A percentile compares a stretch with the other conserved stretches of the same genome.
These are phyloP conservation scores for Drosophila ohnishii DNA, from an alignment of 1,140 invertebrate genomes.

Conservation along the genomic window DNA sequence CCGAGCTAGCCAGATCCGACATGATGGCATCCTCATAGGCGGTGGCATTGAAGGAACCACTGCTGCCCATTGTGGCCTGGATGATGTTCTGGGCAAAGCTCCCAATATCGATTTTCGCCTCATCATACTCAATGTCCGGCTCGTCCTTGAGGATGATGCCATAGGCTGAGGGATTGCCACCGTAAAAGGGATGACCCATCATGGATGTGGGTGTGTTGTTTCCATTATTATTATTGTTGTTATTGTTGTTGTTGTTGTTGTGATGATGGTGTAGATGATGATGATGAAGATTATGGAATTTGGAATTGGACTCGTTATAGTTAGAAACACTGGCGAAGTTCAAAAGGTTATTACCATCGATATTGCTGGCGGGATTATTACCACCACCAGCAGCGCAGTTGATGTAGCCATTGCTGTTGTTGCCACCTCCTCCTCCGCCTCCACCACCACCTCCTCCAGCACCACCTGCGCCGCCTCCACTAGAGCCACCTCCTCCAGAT, in stretches of 20 bases:
- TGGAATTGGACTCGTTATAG: conserved; percentile 72
- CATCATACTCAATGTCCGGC: conserved; percentile 89
- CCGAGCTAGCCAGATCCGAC: conserved; percentile 88
- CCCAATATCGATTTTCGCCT: conserved; percentile 87
- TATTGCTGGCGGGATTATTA: conserved; percentile 2
- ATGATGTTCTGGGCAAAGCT: conserved; percentile 81
- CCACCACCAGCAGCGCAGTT: conserved; percentile 37
- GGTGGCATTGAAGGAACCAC: conserved; percentile 85
- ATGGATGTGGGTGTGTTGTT: conserved; percentile 12
- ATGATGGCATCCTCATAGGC: conserved; percentile 90
- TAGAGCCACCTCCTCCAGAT: conserved; percentile 28
- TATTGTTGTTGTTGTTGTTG: conserved; percentile 14
- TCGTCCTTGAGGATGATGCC: conserved; percentile 90
- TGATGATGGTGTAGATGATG: conserved; percentile 11
- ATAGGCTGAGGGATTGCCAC: conserved; percentile 89
- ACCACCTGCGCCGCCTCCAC: conserved; percentile 11
- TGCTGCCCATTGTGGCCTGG: conserved; percentile 82
- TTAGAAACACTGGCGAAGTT: conserved; percentile 76
- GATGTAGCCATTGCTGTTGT: conserved; percentile 34
- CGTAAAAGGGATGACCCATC: conserved; percentile 88
- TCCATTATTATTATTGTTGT: background rate
- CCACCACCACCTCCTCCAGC: conserved; percentile 8
- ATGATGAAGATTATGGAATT: conserved; percentile 84
- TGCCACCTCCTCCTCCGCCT: conserved; percentile 6
- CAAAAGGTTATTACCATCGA: conserved; percentile 76